Evolutionary conservation across 2,113 vertebrate species (phyloP).

Genomic region (Uria aalge): DNA sequence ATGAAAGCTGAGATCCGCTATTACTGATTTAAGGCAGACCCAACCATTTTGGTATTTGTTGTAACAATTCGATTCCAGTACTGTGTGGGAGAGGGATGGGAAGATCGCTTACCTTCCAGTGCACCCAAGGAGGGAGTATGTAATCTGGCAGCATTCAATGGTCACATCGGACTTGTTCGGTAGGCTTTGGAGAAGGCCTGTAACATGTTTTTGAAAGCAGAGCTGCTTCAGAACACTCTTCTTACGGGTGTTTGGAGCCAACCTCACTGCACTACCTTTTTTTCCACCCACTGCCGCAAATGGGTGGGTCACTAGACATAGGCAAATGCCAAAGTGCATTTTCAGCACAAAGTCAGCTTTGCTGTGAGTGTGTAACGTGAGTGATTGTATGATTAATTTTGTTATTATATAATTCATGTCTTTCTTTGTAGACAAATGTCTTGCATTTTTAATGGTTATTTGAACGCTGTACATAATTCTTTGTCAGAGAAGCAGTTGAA

Average conservation of each 20-base stretch:
- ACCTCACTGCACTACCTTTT: neutral
- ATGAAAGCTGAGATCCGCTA: neutral
- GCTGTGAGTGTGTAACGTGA: neutral
- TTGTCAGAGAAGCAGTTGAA: constrained; percentile 22
- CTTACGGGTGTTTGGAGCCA: neutral
- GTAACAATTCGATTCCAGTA: neutral
- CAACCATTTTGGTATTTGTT: neutral
- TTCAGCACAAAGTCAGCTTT: neutral
- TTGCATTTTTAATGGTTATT: neutral
- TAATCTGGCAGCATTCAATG: accelerated
- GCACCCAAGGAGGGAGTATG: neutral
- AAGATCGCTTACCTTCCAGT: neutral
- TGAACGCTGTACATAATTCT: neutral
- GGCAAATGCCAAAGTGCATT: neutral
- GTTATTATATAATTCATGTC: neutral
- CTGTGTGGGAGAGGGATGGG: neutral
- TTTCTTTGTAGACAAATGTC: neutral
- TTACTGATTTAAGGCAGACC: neutral
- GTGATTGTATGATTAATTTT: neutral
- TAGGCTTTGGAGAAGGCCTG: neutral
- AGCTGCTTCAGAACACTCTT: neutral
- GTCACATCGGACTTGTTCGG: neutral
- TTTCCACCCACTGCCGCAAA: neutral
- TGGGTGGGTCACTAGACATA: neutral
- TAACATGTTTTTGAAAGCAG: neutral